Evolutionary conservation across 2,888 invertebrate species (phyloP).

Genomic region (Tetrapedia diversipes): DNA sequence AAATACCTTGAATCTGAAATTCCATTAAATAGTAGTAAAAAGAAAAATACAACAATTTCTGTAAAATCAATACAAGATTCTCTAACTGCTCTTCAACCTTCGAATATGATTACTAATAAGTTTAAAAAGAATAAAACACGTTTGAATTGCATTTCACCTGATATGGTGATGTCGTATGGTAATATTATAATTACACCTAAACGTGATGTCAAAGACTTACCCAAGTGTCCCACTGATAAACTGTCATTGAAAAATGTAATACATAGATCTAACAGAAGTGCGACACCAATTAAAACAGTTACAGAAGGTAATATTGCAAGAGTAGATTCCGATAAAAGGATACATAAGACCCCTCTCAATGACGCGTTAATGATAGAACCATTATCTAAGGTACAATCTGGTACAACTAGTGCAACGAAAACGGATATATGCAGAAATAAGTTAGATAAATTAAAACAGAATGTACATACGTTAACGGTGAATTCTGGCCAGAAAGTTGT

Average conservation of each 20-base stretch:
- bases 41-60: slow-evolving; percentile 10
- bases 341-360: neutral
- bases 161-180: slow-evolving; percentile 34
- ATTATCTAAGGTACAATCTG: slow-evolving; percentile 9
- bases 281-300: slow-evolving; percentile 17
- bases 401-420: slow-evolving; percentile 13
- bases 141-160: slow-evolving; percentile 20
- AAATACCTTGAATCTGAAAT: slow-evolving; percentile 54
- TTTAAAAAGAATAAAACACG: slow-evolving; percentile 13
- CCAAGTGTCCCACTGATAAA: neutral
- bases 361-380: slow-evolving; percentile 17
- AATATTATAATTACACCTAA: slow-evolving; percentile 41
- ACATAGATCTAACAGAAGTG: slow-evolving; percentile 7
- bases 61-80: slow-evolving; percentile 14
- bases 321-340: slow-evolving; percentile 6
- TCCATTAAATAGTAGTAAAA: neutral
- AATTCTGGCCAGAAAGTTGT: slow-evolving; percentile 67
- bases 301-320: slow-evolving; percentile 24
- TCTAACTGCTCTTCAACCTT: neutral
- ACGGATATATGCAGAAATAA: slow-evolving; percentile 14
- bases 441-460: slow-evolving; percentile 33
- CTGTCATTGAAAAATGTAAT: neutral
- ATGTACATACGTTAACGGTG: slow-evolving; percentile 34
- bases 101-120: slow-evolving; percentile 24
- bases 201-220: slow-evolving; percentile 12